These are phyloP conservation scores for honey bee (Apis mellifera) DNA, from an alignment of 1,140 invertebrate species.

Conservation along the genomic window DNA sequence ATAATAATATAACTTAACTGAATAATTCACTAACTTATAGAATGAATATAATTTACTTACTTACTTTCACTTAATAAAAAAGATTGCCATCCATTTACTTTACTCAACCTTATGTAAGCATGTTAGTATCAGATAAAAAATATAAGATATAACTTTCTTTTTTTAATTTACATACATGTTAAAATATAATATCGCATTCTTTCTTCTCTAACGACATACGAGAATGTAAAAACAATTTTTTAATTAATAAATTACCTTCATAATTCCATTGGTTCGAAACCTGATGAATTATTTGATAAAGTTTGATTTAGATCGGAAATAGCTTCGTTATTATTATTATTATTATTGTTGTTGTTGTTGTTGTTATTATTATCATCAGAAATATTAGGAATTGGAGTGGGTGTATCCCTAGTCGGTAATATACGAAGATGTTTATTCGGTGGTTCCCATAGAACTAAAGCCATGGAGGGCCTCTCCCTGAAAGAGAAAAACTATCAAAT, in stretches of 20 bases:
- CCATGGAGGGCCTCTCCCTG: slow-evolving; percentile 87
- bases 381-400: slow-evolving; percentile 48
- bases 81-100: not conserved
- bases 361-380: slow-evolving; percentile 69
- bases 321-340: slow-evolving; percentile 66
- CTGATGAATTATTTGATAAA: slow-evolving; percentile 48
- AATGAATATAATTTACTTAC: not conserved
- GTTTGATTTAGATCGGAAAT: slow-evolving; percentile 74
- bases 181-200: slow-evolving; percentile 21
- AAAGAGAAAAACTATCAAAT: slow-evolving; percentile 70
- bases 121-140: slow-evolving; percentile 29
- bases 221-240: slow-evolving; percentile 18
- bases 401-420: slow-evolving; percentile 61
- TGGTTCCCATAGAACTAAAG: slow-evolving; percentile 89
- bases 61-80: not conserved
- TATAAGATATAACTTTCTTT: slow-evolving; percentile 3
- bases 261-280: slow-evolving; percentile 77
- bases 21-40: not conserved
- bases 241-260: slow-evolving; percentile 56
- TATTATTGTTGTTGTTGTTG: slow-evolving; percentile 60
- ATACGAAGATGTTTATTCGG: slow-evolving; percentile 82
- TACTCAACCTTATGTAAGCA: not conserved
- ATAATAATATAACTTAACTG: not conserved
- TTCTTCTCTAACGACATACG: slow-evolving; percentile 11
- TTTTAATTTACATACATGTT: slow-evolving; percentile 27